Conservation (phyloP, 1,140 invertebrate species). For the Battus philenor region DNA sequence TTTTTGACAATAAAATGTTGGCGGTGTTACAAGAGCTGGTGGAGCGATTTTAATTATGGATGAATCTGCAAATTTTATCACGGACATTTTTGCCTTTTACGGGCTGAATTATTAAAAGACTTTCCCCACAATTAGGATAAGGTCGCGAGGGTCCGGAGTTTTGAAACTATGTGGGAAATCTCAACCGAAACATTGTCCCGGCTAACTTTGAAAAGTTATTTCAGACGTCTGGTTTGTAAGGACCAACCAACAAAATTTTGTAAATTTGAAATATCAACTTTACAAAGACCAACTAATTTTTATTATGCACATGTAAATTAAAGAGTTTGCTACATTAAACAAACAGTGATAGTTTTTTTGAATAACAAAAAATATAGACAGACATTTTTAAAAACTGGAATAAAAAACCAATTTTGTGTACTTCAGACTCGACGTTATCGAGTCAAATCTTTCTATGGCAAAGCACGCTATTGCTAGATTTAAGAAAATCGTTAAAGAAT, state of each 20-base stretch:
- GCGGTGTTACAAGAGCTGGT: neutral
- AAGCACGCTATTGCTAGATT: too few species aligned
- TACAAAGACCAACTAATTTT: neutral
- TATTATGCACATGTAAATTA: too few species aligned
- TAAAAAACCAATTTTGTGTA: too few species aligned
- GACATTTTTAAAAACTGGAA: too few species aligned
- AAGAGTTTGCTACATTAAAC: too few species aligned
- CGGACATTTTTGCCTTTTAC: conserved; percentile 14
- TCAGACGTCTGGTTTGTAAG: conserved; percentile 7
- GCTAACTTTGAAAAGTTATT: neutral
- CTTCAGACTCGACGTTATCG: too few species aligned
- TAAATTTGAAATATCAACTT: conserved; percentile 3
- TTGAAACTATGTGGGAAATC: conserved; percentile 14
- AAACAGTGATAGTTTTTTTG: too few species aligned
- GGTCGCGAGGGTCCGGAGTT: conserved; percentile 9
- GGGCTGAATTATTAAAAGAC: conserved; percentile 14
- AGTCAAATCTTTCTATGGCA: too few species aligned
- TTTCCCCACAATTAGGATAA: conserved; percentile 15
- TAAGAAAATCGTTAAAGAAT: too few species aligned
- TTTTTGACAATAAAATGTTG: conserved; percentile 15
- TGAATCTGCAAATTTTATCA: conserved; percentile 15
- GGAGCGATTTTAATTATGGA: conserved; percentile 16
- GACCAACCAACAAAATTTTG: conserved; percentile 3
- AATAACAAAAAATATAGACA: too few species aligned
- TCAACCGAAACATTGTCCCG: conserved; percentile 11